phyloP scores from a whole-genome alignment of 2,113 vertebrate genomes.

The Chinchilla lanigera region DNA sequence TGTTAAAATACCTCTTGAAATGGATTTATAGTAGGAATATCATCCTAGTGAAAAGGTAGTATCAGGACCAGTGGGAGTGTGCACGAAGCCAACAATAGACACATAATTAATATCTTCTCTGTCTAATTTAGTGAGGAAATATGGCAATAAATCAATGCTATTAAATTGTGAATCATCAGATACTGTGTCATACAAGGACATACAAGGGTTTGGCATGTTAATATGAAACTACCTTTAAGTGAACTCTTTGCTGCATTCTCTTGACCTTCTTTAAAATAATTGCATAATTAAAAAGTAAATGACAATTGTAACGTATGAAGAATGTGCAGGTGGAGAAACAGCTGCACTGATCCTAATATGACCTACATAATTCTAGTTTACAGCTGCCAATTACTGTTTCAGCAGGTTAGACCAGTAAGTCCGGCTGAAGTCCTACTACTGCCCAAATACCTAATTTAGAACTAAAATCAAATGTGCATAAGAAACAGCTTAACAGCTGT shows the following conservation, averaged over 20 bases:
- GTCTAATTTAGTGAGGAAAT: conserved; percentile 32
- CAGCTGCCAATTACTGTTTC: conserved; percentile 1
- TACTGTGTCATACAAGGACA: background rate
- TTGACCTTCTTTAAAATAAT: conserved; percentile 67
- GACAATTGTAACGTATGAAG: conserved; percentile 51
- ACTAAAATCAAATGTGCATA: conserved; percentile 3
- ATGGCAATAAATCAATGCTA: background rate
- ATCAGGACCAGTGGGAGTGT: background rate
- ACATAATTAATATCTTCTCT: background rate
- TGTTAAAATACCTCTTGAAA: background rate
- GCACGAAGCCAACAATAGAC: background rate
- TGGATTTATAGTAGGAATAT: background rate
- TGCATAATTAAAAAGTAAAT: conserved; percentile 64
- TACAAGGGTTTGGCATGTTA: conserved; percentile 33
- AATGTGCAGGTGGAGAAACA: conserved; percentile 61
- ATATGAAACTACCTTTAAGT: conserved; percentile 65
- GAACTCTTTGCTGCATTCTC: conserved; percentile 56
- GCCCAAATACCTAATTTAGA: conserved; percentile 50
- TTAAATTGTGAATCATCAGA: conserved; percentile 43
- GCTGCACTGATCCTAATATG: conserved; percentile 8
- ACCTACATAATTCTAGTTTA: conserved; percentile 65
- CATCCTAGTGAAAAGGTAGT: background rate
- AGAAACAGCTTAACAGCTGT: conserved; percentile 2
- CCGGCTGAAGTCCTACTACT: conserved; percentile 33
- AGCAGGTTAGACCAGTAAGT: conserved; percentile 72